Conservation (phyloP, 2,797 vertebrate species). For the Loriculus beryllinus region DNA sequence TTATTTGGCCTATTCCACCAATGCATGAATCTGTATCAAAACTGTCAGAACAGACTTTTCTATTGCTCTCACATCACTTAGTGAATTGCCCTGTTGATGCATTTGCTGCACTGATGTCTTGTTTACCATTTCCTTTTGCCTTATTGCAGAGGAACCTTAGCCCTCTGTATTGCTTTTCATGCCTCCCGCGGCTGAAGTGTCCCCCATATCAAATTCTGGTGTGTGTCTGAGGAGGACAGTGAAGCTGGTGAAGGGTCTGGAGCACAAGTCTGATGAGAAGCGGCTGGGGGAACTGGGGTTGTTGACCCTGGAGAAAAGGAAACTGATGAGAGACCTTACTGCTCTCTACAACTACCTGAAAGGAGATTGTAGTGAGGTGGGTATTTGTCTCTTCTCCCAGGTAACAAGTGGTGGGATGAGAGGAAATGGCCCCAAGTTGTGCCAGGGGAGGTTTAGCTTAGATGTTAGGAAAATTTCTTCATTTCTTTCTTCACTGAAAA, state of each 20-base stretch:
- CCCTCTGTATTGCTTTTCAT: background rate
- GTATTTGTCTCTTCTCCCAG: background rate
- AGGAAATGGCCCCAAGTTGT: background rate
- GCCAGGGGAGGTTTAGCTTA: background rate
- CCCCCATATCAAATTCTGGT: background rate
- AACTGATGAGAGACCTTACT: background rate
- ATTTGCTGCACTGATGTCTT: background rate
- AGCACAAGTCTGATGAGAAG: background rate
- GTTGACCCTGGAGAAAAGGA: background rate
- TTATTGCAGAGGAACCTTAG: background rate
- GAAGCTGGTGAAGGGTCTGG: background rate
- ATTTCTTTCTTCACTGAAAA: background rate
- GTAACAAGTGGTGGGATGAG: background rate
- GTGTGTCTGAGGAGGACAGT: rapidly evolving
- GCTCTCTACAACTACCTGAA: background rate
- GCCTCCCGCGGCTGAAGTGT: background rate
- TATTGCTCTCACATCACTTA: background rate
- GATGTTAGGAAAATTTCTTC: background rate
- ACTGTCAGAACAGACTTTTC: background rate
- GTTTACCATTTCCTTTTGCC: background rate
- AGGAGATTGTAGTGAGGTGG: background rate
- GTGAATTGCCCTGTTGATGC: background rate
- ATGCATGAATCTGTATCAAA: background rate
- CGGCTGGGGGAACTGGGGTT: background rate
- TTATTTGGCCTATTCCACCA: constrained; percentile 1